Conservation (phyloP, 1,140 invertebrate genomes). For the Homarus americanus region DNA sequence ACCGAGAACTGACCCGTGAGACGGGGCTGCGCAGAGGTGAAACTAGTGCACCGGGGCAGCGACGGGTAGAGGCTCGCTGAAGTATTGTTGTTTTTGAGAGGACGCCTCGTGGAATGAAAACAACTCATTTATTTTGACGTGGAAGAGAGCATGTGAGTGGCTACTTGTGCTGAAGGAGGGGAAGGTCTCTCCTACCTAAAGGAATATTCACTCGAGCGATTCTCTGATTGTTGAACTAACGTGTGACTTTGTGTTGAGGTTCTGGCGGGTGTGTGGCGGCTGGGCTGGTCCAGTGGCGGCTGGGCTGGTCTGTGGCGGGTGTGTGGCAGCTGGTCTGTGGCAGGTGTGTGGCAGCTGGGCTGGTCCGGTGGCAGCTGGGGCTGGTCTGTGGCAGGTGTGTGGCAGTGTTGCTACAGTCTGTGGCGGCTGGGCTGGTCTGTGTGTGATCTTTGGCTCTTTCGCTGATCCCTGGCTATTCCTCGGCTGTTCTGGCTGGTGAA, state of each 20-base stretch:
- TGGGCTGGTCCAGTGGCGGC: not conserved
- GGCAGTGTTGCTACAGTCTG: not conserved
- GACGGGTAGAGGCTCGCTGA: conserved; percentile 11
- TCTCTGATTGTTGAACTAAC: not conserved
- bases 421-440: no score
- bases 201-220: not conserved
- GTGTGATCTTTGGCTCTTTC: not conserved
- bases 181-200: not conserved
- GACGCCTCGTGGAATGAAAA: conserved; percentile 67
- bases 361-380: not conserved
- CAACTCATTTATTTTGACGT: conserved; percentile 66
- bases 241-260: not conserved
- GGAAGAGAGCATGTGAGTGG: conserved; percentile 35
- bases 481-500: no score
- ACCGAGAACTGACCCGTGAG: not conserved
- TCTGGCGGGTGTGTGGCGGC: not conserved
- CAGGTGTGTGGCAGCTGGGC: not conserved
- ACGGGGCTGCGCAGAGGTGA: not conserved
- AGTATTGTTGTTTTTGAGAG: conserved; percentile 60
- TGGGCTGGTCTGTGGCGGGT: not conserved
- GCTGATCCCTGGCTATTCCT: no score
- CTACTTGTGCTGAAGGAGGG: not conserved
- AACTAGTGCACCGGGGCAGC: not conserved
- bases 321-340: not conserved
- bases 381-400: not conserved